Evolutionary conservation across 2,888 invertebrate genomes (phyloP), one percentile per base, ranked within the genome.

Genomic region (Acrobasis consociella): DNA sequence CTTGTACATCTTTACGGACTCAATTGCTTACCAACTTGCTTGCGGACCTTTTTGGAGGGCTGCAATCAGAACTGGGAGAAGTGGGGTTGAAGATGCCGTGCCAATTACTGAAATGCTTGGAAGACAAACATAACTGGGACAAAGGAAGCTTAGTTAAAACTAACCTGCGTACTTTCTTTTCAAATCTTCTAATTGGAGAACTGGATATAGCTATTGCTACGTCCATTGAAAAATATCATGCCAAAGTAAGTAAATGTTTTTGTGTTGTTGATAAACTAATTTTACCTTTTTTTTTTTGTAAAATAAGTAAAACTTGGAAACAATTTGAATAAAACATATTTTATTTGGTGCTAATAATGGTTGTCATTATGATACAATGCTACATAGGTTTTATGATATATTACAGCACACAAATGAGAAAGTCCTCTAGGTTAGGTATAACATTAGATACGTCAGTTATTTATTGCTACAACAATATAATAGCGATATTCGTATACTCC

Each of bases 121-220:
- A 91, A 49, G 91, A 91, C 62, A 79, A 76, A 50, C 90, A 91
- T 64, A 89, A 84, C 64, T 92, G 91, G 92, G 90, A 91, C 50
- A 77, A 80, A 17, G 62, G 82, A 3, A 83, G 80, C 58, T 64
- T 75, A 2, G 73, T 83, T n/a, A 91, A 89, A 67, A 79, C 77
- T 0, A 86, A 83, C 67, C 73, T 92, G 42, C 75, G 77, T 13
- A 80, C 74, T 65, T 91, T 78, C 68, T 92, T 91, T 65, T 75
- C 84, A 1, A 74, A 81, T 62, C 72, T 92, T 51, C 74, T 92
- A 17, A 70, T 85, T 5, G 83, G 80, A 15, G 92, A 92, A 70
- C 75, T 92, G 0, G 85, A 91, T 65, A 88, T 91, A 63, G 92
- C 92, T 17, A 91, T 92, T 42, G 84, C 89, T 55, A 86, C 85